Percentiles rank a stretch among this genome's conserved stretches.
These are phyloP conservation scores for Tachycineta bicolor DNA, from an alignment of 2,113 vertebrate genomes.

Conservation along the genomic window DNA sequence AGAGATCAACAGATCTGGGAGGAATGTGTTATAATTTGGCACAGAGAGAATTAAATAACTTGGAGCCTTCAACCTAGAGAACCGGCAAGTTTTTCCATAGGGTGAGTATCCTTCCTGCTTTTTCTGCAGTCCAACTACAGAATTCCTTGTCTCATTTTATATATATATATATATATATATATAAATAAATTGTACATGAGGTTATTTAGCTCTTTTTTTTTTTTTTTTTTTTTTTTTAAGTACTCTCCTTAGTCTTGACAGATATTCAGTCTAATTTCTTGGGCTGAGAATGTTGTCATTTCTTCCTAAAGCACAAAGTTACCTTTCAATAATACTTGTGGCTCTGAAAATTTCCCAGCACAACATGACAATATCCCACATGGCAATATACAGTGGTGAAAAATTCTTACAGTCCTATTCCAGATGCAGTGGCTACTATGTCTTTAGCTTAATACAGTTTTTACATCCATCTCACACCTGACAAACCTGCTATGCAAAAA, in stretches of 20 bases:
- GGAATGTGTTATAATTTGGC: neutral
- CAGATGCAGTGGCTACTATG: neutral
- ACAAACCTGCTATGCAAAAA: neutral
- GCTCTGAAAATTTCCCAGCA: neutral
- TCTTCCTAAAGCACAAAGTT: neutral
- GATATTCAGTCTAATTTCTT: neutral
- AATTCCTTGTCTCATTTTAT: neutral
- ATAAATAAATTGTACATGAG: neutral
- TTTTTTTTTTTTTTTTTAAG: neutral
- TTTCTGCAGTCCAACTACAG: neutral
- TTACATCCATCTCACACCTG: neutral
- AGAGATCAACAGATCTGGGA: neutral
- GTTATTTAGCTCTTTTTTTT: neutral
- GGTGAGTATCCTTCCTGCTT: neutral
- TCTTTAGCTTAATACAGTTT: neutral
- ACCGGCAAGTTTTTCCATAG: neutral
- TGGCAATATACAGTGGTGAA: neutral
- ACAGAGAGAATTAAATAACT: neutral
- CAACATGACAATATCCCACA: neutral
- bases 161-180: too few species aligned
- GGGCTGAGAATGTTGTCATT: neutral
- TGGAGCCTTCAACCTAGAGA: neutral
- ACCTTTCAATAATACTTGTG: neutral
- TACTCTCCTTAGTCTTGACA: neutral
- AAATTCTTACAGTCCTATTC: neutral